phyloP scores from a whole-genome alignment of 2,888 invertebrate genomes.

The Tinea trinotella region DNA sequence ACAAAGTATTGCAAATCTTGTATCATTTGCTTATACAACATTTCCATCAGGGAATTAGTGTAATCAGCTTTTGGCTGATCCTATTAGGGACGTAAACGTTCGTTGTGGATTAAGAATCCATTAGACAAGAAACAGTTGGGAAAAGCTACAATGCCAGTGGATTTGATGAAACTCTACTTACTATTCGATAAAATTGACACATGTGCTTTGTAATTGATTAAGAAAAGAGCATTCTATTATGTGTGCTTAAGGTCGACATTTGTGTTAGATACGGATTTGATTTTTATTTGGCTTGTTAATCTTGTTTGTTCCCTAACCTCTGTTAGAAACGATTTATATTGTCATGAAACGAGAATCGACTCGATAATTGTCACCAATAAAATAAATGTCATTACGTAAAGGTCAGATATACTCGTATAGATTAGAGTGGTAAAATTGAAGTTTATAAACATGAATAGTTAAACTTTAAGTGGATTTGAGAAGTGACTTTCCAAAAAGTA shows the following conservation, averaged over 20 bases:
- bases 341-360: not conserved
- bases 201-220: not conserved
- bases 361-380: slow-evolving; percentile 10
- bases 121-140: slow-evolving; percentile 12
- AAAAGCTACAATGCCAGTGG: not conserved
- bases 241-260: not conserved
- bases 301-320: slow-evolving; percentile 2
- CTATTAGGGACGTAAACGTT: slow-evolving; percentile 17
- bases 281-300: not conserved
- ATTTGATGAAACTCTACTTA: slow-evolving; percentile 11
- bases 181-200: slow-evolving; percentile 8
- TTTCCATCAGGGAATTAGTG: slow-evolving; percentile 11
- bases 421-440: not conserved
- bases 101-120: slow-evolving; percentile 14
- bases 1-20: slow-evolving; percentile 4
- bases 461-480: not conserved
- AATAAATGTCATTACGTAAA: slow-evolving; percentile 2
- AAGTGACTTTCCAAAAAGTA: not conserved
- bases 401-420: not conserved
- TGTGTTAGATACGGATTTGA: not conserved
- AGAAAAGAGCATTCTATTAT: not conserved
- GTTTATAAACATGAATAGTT: not conserved
- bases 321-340: slow-evolving; percentile 2
- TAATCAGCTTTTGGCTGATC: slow-evolving; percentile 18
- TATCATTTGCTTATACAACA: slow-evolving; percentile 9